These are phyloP conservation scores for Marisa cornuarietis DNA, from an alignment of 1,140 invertebrate genomes.

Conservation along the genomic window DNA sequence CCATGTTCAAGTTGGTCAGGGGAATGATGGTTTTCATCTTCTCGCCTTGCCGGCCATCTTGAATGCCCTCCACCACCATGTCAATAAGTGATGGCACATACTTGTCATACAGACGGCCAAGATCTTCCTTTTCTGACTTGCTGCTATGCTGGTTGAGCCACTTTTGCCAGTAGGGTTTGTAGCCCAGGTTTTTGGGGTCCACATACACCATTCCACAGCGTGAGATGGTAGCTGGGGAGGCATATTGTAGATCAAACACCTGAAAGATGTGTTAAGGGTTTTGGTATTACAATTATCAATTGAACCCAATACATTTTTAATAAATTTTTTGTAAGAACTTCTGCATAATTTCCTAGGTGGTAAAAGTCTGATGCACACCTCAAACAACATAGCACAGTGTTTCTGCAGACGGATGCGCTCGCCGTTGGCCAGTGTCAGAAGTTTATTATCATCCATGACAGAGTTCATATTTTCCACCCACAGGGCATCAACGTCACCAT, in stretches of 20 bases:
- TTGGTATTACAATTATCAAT: background rate
- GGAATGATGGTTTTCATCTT: conserved; percentile 84
- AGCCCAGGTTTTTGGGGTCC: conserved; percentile 88
- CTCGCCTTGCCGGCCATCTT: conserved; percentile 73
- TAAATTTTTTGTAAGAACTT: too few relatives aligned
- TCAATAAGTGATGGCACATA: conserved; percentile 77
- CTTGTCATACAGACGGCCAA: conserved; percentile 76
- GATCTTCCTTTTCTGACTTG: conserved; percentile 62
- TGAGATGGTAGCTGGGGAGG: conserved; percentile 67
- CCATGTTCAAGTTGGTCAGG: conserved; percentile 86
- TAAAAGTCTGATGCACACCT: conserved; percentile 69
- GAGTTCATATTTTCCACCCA: conserved; percentile 98
- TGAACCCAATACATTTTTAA: too few relatives aligned
- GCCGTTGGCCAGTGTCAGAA: conserved; percentile 88
- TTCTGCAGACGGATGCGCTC: conserved; percentile 85
- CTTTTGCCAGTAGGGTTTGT: conserved; percentile 83
- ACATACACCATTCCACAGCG: conserved; percentile 68
- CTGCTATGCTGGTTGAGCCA: conserved; percentile 70
- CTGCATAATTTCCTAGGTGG: too few relatives aligned
- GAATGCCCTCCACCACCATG: conserved; percentile 80
- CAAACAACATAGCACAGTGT: conserved; percentile 87
- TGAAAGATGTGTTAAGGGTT: conserved; percentile 47
- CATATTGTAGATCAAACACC: conserved; percentile 84
- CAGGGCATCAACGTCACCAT: conserved; percentile 91
- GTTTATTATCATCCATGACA: conserved; percentile 93